phyloP scores from a whole-genome alignment of 2,797 vertebrate genomes.

The Champsocephalus gunnari region DNA sequence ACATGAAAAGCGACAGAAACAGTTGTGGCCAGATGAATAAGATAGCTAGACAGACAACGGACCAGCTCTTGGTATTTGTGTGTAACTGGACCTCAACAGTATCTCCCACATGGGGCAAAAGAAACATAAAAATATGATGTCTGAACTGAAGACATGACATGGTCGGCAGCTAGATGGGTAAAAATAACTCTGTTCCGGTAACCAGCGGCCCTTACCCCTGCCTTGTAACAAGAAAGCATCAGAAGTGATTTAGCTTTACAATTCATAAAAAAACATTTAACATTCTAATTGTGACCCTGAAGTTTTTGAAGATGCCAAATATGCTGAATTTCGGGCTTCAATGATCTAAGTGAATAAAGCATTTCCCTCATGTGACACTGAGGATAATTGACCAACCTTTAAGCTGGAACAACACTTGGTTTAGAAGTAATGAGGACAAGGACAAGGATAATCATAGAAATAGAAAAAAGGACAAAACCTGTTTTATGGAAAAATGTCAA shows the following conservation, averaged over 20 bases:
- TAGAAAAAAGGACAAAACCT: not conserved
- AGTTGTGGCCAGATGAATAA: not conserved
- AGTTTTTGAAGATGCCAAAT: not conserved
- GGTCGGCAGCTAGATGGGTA: constrained; percentile 15
- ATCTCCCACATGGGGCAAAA: not conserved
- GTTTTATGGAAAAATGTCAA: constrained; percentile 8
- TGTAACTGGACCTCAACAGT: constrained; percentile 8
- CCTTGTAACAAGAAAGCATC: not conserved
- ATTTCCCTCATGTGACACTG: not conserved
- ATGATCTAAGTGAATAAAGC: not conserved
- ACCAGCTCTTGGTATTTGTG: constrained; percentile 1
- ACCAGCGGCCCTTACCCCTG: no score
- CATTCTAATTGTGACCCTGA: not conserved
- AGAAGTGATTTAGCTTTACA: not conserved
- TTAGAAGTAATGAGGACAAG: not conserved
- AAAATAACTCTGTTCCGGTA: constrained; percentile 27
- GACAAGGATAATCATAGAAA: not conserved
- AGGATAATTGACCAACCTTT: not conserved
- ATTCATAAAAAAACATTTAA: not conserved
- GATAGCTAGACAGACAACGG: not conserved
- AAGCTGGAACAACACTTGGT: not conserved
- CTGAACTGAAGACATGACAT: not conserved
- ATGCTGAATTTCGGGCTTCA: not conserved
- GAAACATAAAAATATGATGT: constrained; percentile 12
- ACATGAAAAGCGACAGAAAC: not conserved